Conservation (phyloP, 2,113 vertebrate genomes). For the Scalopus aquaticus region DNA sequence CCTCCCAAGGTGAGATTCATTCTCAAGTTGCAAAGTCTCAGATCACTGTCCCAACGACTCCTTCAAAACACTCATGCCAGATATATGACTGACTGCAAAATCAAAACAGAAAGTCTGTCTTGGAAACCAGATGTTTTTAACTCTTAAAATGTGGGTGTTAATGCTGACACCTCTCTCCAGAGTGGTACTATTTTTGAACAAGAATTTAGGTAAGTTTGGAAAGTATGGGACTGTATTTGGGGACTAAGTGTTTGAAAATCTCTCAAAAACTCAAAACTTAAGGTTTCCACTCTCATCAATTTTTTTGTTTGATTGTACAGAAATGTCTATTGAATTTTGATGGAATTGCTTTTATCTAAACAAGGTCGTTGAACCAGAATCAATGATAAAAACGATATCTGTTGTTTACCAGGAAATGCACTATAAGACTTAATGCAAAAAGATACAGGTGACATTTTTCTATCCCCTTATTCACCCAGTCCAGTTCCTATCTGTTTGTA, state of each 20-base stretch:
- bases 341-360: conserved; percentile 38
- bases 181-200: neutral
- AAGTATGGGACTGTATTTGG: neutral
- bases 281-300: neutral
- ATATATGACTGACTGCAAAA: neutral
- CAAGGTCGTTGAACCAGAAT: conserved; percentile 28
- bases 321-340: neutral
- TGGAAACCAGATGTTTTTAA: neutral
- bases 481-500: neutral
- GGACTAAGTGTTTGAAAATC: neutral
- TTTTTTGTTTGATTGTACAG: neutral
- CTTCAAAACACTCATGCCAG: neutral
- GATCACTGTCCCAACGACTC: neutral
- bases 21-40: neutral
- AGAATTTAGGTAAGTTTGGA: neutral
- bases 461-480: neutral
- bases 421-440: neutral
- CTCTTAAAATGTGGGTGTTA: neutral
- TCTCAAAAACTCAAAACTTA: neutral
- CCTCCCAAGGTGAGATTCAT: neutral
- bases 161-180: neutral
- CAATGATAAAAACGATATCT: conserved; percentile 27
- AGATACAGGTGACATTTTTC: conserved; percentile 24
- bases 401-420: neutral
- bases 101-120: neutral